Evolutionary conservation across 2,888 invertebrate genomes (phyloP).

Genomic region (Stictocephala bisonia): DNA sequence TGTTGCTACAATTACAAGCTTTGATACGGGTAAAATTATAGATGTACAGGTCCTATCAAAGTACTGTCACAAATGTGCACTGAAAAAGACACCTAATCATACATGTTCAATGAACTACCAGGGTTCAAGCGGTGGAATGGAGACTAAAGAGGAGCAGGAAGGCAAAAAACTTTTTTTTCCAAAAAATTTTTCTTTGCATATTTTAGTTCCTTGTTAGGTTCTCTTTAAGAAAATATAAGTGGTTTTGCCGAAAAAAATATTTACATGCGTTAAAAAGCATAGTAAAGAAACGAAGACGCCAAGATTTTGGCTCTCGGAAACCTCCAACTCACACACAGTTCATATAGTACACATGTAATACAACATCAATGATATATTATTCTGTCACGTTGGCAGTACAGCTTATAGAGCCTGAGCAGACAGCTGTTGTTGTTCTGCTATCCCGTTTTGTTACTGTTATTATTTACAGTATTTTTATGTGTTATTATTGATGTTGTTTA

Average conservation of each 20-base stretch:
- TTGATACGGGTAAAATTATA: slow-evolving; percentile 26
- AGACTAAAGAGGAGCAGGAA: slow-evolving; percentile 26
- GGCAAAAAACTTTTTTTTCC: not conserved
- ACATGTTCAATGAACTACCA: no score
- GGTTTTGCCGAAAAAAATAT: not conserved
- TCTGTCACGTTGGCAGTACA: slow-evolving; percentile 3
- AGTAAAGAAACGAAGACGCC: no score
- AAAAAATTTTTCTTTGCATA: not conserved
- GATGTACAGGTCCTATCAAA: slow-evolving; percentile 28
- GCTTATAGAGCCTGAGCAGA: not conserved
- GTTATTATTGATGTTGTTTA: not conserved
- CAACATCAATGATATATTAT: not conserved
- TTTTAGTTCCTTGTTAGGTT: not conserved
- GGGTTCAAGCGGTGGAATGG: not conserved
- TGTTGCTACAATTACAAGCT: not conserved
- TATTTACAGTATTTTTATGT: not conserved
- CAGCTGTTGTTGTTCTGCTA: not conserved
- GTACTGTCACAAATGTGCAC: slow-evolving; percentile 26
- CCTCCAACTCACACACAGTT: not conserved
- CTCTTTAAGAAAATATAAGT: slow-evolving; percentile 14
- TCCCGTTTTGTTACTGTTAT: not conserved
- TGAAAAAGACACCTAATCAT: no score
- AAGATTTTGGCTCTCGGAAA: not conserved
- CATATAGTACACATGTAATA: not conserved
- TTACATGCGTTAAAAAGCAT: not conserved